These are phyloP conservation scores for Thrips palmi DNA, from an alignment of 1,140 invertebrate genomes.

Conservation along the genomic window DNA sequence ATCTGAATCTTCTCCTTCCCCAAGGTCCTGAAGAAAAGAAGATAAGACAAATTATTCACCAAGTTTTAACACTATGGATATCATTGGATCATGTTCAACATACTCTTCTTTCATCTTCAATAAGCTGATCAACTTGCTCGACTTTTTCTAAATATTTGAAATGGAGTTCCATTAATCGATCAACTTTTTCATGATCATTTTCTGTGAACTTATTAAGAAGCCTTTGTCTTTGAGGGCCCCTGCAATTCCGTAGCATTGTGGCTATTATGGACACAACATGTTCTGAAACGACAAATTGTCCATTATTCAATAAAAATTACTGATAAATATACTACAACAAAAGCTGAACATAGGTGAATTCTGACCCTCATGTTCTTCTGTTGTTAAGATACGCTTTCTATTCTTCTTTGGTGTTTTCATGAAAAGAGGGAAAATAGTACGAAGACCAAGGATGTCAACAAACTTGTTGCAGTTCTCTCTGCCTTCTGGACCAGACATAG, in stretches of 20 bases:
- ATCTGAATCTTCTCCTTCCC: conserved; percentile 39
- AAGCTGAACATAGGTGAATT: conserved; percentile 7
- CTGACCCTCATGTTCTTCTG: conserved; percentile 81
- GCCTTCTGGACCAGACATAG: conserved; percentile 82
- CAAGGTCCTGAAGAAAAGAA: conserved; percentile 8
- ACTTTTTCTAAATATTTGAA: conserved; percentile 96
- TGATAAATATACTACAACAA: conserved; percentile 4
- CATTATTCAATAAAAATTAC: conserved; percentile 4
- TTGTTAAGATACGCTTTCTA: conserved; percentile 62
- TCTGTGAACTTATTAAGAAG: conserved; percentile 92
- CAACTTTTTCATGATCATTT: conserved; percentile 97
- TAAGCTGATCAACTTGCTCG: conserved; percentile 59
- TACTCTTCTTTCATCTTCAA: conserved; percentile 38
- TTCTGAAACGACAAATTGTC: conserved; percentile 35
- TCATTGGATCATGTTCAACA: conserved; percentile 3
- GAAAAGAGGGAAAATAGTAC: conserved; percentile 94
- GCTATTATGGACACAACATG: conserved; percentile 89
- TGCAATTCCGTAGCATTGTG: conserved; percentile 81
- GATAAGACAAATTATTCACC: background rate
- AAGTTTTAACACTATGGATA: background rate
- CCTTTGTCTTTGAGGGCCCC: conserved; percentile 72
- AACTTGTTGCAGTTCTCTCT: conserved; percentile 96
- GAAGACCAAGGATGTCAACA: conserved; percentile 90
- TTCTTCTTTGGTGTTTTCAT: conserved; percentile 94
- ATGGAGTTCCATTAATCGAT: conserved; percentile 87